Conservation (phyloP, 1,140 invertebrate species). For the Drosophila varians region DNA sequence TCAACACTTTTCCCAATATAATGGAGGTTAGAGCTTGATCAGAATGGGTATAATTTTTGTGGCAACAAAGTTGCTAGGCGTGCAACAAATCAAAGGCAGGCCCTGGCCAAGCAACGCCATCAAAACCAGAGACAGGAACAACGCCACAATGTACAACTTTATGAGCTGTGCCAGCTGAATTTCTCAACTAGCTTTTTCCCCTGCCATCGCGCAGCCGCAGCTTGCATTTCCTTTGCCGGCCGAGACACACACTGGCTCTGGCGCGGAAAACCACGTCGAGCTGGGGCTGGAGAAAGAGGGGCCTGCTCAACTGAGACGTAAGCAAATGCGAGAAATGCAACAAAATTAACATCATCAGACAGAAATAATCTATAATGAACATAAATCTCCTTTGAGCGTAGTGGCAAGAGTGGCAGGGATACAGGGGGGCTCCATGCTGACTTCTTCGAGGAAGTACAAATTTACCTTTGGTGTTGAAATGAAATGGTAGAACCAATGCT, state of each 20-base stretch:
- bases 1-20: too few species aligned
- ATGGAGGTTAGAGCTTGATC: not conserved
- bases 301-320: constrained; percentile 29
- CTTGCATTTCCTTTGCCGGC: constrained; percentile 47
- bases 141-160: constrained; percentile 56
- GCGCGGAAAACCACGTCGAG: not conserved
- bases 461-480: constrained; percentile 81
- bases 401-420: not conserved
- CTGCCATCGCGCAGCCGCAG: constrained; percentile 47
- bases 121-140: constrained; percentile 41
- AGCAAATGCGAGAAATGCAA: constrained; percentile 81
- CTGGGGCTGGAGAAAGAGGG: not conserved
- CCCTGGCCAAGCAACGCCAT: constrained; percentile 64
- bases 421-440: constrained; percentile 23
- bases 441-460: constrained; percentile 77
- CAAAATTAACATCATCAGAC: constrained; percentile 83
- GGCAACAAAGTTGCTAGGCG: constrained; percentile 72
- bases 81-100: constrained; percentile 74
- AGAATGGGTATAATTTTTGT: not conserved
- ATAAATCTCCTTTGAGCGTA: constrained; percentile 74
- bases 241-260: constrained; percentile 15
- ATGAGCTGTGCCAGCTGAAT: constrained; percentile 50
- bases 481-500: constrained; percentile 63
- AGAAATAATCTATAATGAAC: constrained; percentile 83
- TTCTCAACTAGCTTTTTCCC: not conserved